A percentile compares a stretch with the other conserved stretches of the same genome.
Evolutionary conservation across 2,797 vertebrate species (phyloP).

Genomic region (Knipowitschia caucasica): DNA sequence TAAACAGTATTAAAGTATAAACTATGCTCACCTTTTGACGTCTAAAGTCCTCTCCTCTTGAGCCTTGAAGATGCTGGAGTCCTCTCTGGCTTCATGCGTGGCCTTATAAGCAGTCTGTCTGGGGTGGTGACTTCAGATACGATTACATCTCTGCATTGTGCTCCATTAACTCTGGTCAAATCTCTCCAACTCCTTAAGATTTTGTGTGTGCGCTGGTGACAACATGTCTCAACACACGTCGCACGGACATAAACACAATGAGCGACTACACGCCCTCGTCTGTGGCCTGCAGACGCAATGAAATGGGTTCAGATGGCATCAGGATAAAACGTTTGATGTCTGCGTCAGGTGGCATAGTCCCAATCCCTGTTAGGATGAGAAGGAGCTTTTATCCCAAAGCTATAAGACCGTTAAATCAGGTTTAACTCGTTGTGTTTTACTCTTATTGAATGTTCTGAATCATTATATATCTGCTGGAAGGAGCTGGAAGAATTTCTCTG

Average conservation of each 20-base stretch:
- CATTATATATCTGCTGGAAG: no score
- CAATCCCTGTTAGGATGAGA: no score
- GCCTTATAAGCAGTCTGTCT: constrained; percentile 71
- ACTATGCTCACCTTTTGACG: not conserved
- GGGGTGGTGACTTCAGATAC: constrained; percentile 62
- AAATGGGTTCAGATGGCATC: constrained; percentile 49
- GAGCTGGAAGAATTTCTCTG: no score
- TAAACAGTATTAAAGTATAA: not conserved
- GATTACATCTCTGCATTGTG: constrained; percentile 48
- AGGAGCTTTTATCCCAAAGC: no score
- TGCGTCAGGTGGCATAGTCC: no score
- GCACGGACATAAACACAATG: constrained; percentile 11
- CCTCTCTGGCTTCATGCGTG: constrained; percentile 19
- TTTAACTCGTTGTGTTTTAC: no score
- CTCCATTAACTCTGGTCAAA: constrained; percentile 34
- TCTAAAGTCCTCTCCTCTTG: constrained; percentile 8
- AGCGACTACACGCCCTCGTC: constrained; percentile 13
- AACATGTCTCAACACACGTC: constrained; percentile 32
- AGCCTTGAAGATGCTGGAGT: constrained; percentile 11
- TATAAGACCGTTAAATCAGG: no score
- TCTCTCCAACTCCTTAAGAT: constrained; percentile 19
- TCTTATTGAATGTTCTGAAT: no score
- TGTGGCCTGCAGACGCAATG: constrained; percentile 15
- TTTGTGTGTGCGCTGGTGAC: constrained; percentile 33
- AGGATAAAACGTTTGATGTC: constrained; percentile 57